Evolutionary conservation across 2,113 vertebrate species (phyloP).

Genomic region (Gavialis gangeticus): DNA sequence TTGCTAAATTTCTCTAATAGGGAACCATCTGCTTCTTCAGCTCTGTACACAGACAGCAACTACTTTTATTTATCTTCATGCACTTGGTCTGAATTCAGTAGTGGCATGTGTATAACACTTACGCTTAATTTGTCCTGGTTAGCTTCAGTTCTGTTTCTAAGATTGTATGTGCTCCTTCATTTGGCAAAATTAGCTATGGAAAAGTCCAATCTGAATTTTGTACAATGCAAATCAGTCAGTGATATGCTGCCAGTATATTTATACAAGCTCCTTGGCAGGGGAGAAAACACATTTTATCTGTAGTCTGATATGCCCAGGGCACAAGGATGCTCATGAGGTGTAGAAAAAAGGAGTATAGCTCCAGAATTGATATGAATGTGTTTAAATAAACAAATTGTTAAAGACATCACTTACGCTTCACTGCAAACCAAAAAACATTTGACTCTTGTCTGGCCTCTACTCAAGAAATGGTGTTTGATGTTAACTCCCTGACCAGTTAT

Average conservation of each 20-base stretch:
- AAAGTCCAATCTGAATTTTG: background rate
- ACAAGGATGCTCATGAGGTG: too few species aligned
- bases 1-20: background rate
- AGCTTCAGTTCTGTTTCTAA: background rate
- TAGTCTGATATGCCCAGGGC: too few species aligned
- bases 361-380: too few species aligned
- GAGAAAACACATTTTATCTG: too few species aligned
- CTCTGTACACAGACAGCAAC: background rate
- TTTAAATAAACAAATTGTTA: too few species aligned
- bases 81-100: background rate
- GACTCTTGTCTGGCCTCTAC: too few species aligned
- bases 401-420: too few species aligned
- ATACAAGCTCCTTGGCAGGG: too few species aligned
- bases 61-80: background rate
- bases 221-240: background rate
- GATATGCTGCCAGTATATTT: background rate
- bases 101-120: background rate
- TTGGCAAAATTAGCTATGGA: background rate
- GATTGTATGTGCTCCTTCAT: background rate
- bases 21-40: background rate
- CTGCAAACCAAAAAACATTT: too few species aligned
- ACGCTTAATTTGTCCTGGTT: background rate
- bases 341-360: too few species aligned
- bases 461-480: too few species aligned
- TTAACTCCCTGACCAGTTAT: too few species aligned